Base-by-base conservation (phyloP, 2,113 vertebrate species). In the Chinchilla lanigera region DNA sequence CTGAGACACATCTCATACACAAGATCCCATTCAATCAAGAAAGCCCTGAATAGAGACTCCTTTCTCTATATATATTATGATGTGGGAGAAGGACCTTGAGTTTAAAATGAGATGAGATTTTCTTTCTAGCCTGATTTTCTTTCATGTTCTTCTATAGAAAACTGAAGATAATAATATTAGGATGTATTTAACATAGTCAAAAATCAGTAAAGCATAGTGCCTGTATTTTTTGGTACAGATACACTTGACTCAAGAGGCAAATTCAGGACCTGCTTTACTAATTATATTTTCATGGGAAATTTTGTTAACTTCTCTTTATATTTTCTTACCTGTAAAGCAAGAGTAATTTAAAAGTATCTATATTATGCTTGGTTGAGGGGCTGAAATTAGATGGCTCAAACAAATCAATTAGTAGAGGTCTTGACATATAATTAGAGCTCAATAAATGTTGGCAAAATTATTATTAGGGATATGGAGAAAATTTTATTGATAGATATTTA, bases 391-490 rank as follows among this genome's bases (percentile, higher is more conserved):
- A 61, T 44, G 85, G 58, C 28, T 73, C 24, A 82, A 94, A 54
- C 87, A 95, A 92, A 96, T 85, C 38, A 95, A 41, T 90, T 95
- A 93, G 71, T 58, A 86, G 89, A 96, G 44, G n/a, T 44, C 81
- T n/a, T 95, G 35, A 92, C 61, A 88, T 20, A 56, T 95, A 97
- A 90, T 97, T 97, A 95, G 24, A 97, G 56, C 28, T 96, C 33
- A 58, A 83, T 94, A 96, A 93, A 95, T 92, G 81, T 82, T 96
- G 90, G 28, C 20, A 93, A 97, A 94, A 73, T 93, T 93, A 94
- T 92, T 90, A 90, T 93, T 96, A 90, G 88, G 28, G 50, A 86
- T 90, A n/a, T 95, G 96, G 87, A 95, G 75, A 95, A 96, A 92
- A 88, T 92, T 73, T 20, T 95, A 96, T 95, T 94, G 88, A 86